Percentiles rank a stretch among this genome's conserved stretches.
Conservation (phyloP, 2,797 vertebrate species). For the Sorex maritimensis region DNA sequence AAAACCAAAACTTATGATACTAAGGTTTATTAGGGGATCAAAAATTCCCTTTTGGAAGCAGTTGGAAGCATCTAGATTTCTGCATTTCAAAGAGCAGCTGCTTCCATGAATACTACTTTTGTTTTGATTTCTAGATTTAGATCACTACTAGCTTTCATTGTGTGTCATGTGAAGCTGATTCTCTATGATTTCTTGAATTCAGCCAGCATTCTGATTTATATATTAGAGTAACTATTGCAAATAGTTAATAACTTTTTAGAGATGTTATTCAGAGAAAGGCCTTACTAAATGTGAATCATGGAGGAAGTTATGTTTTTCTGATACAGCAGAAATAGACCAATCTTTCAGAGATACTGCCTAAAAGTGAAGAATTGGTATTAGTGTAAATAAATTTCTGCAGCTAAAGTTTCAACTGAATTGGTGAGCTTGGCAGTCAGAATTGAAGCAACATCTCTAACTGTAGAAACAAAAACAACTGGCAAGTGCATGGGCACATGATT, state of each 20-base stretch:
- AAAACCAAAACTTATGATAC: slow-evolving; percentile 38
- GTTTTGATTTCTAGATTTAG: slow-evolving; percentile 68
- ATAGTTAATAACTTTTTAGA: slow-evolving; percentile 56
- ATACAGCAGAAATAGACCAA: slow-evolving; percentile 53
- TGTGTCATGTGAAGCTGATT: slow-evolving; percentile 62
- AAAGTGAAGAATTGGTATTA: slow-evolving; percentile 43
- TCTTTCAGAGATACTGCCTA: slow-evolving; percentile 47
- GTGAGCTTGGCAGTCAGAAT: background rate
- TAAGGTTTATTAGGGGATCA: slow-evolving; percentile 49
- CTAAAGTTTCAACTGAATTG: background rate
- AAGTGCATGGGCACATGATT: background rate
- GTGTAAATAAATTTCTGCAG: background rate
- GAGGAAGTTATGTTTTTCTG: slow-evolving; percentile 21
- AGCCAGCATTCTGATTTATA: slow-evolving; percentile 63
- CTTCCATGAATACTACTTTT: slow-evolving; percentile 73
- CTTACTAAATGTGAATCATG: slow-evolving; percentile 62
- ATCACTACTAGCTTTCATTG: slow-evolving; percentile 41
- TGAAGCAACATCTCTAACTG: background rate
- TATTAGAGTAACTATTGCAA: slow-evolving; percentile 33
- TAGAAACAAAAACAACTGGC: background rate
- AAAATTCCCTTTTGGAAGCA: slow-evolving; percentile 52
- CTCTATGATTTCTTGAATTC: slow-evolving; percentile 53
- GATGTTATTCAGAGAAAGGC: slow-evolving; percentile 59
- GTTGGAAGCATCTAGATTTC: slow-evolving; percentile 51
- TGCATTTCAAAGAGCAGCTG: slow-evolving; percentile 60